Evolutionary conservation across 2,113 vertebrate genomes (phyloP), one percentile per base, ranked within the genome.

Genomic region (Probosciger aterrimus): DNA sequence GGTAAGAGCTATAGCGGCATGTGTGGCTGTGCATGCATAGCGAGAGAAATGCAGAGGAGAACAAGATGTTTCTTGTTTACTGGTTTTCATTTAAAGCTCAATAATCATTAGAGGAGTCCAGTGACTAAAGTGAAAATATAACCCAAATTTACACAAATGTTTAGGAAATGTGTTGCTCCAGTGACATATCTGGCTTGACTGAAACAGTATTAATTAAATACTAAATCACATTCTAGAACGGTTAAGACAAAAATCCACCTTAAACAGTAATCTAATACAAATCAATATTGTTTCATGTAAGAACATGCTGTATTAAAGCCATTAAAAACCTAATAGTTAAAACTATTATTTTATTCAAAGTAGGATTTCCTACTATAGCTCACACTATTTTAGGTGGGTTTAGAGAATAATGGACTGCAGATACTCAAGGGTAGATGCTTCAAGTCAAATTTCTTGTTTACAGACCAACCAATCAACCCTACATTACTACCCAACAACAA

Each of bases 1-100:
- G 77, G 74, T 5, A 30, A 0, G 4, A 22, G 28, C 0, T 19
- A 55, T 0, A 39, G 52, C 1, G 7, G 86, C 10, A 3, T 6
- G 4, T 9, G 52, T 14, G 50, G 41, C 50, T 13, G 35, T 27
- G 76, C 49, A 14, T 0, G 14, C 28, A 4, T 1, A n/a, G 43
- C 2, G 12, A 73, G 46, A 46, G 57, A 77, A 82, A 64, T 1
- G 31, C 52, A 30, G 62, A 57, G 64, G 31, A 74, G 31, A 90
- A 43, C 18, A 43, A 75, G 68, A 15, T 1, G 0, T 59, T 75
- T 27, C 18, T 50, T 73, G 37, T 33, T 71, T 70, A 46, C 35
- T 41, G 7, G 11, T 65, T 88, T 93, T 78, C 59, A 37, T 53
- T 53, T 90, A 62, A 63, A 68, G 25, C 18, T 85, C 22, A 27